Evolutionary conservation across 2,888 invertebrate genomes (phyloP).

Genomic region (Tanypteryx hageni): DNA sequence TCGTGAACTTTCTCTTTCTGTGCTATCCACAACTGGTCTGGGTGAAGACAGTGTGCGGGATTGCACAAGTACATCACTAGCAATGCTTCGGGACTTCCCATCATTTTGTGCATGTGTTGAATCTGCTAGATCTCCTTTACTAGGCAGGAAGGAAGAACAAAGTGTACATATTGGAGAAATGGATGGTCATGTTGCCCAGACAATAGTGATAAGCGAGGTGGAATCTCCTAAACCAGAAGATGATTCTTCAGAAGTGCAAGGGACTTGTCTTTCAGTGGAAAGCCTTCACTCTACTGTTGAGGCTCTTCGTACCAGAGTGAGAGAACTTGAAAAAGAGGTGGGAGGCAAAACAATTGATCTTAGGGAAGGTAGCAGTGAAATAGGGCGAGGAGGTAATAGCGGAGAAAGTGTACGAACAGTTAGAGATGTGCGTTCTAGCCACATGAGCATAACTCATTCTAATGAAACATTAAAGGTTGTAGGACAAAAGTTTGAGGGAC

Average conservation of each 20-base stretch:
- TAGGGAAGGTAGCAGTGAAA: constrained; percentile 47
- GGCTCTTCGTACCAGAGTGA: constrained; percentile 22
- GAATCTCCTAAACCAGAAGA: not conserved
- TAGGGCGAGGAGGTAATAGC: constrained; percentile 45
- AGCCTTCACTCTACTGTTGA: constrained; percentile 36
- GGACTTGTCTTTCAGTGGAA: not conserved
- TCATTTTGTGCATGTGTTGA: constrained; percentile 34
- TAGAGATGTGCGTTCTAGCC: constrained; percentile 7
- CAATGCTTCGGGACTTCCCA: constrained; percentile 40
- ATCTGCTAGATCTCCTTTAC: not conserved
- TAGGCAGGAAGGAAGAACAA: not conserved
- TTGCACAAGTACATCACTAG: constrained; percentile 40
- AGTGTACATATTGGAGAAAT: not conserved
- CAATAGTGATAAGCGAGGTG: constrained; percentile 22
- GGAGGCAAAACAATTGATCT: constrained; percentile 48
- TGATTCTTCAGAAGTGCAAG: not conserved
- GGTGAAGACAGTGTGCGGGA: constrained; percentile 18
- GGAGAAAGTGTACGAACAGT: constrained; percentile 49
- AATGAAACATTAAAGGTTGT: not conserved
- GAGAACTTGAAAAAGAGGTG: constrained; percentile 31
- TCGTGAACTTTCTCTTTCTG: constrained; percentile 52
- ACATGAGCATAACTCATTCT: not conserved
- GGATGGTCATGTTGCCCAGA: not conserved
- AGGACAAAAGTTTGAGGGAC: not conserved
- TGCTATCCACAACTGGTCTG: constrained; percentile 44